Evolutionary conservation across 1,140 invertebrate species (phyloP).

Genomic region (Marisa cornuarietis): DNA sequence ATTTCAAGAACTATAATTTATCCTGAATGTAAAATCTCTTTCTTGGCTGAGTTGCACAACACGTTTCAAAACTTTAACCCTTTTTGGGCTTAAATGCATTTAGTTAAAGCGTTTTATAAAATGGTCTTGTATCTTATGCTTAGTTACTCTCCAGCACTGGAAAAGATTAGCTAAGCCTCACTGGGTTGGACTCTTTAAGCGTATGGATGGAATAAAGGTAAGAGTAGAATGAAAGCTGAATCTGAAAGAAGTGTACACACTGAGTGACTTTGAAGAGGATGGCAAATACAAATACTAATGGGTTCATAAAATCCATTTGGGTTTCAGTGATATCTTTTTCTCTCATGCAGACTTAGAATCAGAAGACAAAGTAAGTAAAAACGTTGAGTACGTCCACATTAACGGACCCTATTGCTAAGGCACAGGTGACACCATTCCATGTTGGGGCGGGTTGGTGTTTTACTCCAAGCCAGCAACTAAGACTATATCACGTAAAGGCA

Average conservation of each 20-base stretch:
- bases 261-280: slow-evolving; percentile 91
- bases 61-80: too few relatives aligned
- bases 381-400: slow-evolving; percentile 67
- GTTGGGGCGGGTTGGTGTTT: too few relatives aligned
- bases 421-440: slow-evolving; percentile 83
- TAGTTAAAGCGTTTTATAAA: too few relatives aligned
- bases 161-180: slow-evolving; percentile 91
- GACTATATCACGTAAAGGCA: too few relatives aligned
- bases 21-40: neutral
- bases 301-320: too few relatives aligned
- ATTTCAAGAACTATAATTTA: neutral
- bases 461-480: too few relatives aligned
- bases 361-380: too few relatives aligned
- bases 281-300: slow-evolving; percentile 66
- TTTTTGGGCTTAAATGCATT: too few relatives aligned
- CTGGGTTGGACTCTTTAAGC: slow-evolving; percentile 87
- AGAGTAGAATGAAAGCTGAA: slow-evolving; percentile 81
- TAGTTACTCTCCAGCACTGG: slow-evolving; percentile 75
- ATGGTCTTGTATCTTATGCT: slow-evolving; percentile 48
- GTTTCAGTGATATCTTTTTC: too few relatives aligned
- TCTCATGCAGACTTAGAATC: too few relatives aligned
- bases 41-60: too few relatives aligned
- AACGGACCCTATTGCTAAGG: slow-evolving; percentile 56
- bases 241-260: slow-evolving; percentile 76
- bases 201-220: slow-evolving; percentile 89